A percentile compares a stretch with the other conserved stretches of the same genome.
Conservation (phyloP, 1,140 invertebrate genomes). For the Magallana angulata region DNA sequence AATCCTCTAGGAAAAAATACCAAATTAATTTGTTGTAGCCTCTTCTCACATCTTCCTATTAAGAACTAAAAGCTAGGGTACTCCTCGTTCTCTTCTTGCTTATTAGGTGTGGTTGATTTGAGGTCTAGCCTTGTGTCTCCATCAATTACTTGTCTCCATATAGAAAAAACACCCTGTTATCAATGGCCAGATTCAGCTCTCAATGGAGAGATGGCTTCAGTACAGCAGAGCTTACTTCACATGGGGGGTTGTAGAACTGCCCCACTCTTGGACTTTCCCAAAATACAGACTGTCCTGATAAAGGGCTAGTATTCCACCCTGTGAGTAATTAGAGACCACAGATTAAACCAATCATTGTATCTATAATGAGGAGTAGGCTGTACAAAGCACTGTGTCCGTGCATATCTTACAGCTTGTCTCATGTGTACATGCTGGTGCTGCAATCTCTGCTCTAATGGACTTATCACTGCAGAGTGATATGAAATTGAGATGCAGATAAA, state of each 20-base stretch:
- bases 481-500: constrained; percentile 3
- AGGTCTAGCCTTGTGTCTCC: not conserved
- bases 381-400: constrained; percentile 2
- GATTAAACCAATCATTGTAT: constrained; percentile 6
- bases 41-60: not conserved
- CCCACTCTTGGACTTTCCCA: not conserved
- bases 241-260: not conserved
- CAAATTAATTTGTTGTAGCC: too few species aligned
- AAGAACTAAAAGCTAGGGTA: not conserved
- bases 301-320: not conserved
- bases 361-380: not conserved
- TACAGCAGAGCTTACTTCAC: not conserved
- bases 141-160: not conserved
- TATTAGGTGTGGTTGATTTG: not conserved
- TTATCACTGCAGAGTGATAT: not conserved
- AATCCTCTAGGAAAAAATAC: too few species aligned
- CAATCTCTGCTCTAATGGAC: constrained; percentile 12
- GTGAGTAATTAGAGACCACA: not conserved
- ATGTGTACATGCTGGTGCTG: not conserved
- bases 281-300: not conserved
- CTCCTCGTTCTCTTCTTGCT: not conserved
- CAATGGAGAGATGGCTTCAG: not conserved
- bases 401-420: constrained; percentile 28
- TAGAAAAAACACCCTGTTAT: not conserved
- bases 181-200: not conserved